Evolutionary conservation across 2,888 invertebrate species (phyloP).

Genomic region (Blera fallax): DNA sequence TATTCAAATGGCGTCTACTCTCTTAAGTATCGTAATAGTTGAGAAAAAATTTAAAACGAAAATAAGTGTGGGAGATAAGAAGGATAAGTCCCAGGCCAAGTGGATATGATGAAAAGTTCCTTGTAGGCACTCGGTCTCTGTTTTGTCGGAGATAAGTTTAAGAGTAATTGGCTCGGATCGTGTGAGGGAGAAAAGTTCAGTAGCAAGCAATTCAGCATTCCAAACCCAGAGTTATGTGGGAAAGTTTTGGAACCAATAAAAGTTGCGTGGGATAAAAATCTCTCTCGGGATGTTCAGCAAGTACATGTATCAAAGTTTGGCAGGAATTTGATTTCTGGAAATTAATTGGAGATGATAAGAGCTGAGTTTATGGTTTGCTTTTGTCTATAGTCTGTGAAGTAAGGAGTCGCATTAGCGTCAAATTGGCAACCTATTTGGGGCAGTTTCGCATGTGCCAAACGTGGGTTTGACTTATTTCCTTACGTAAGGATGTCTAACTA

Average conservation of each 20-base stretch:
- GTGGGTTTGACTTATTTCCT: background rate
- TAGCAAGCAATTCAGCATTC: too few species aligned
- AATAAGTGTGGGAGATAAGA: background rate
- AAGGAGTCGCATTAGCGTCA: background rate
- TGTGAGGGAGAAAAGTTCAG: background rate
- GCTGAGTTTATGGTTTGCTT: background rate
- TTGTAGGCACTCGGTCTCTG: conserved; percentile 8
- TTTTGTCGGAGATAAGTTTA: conserved; percentile 7
- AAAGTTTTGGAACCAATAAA: conserved; percentile 33
- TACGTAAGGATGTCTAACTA: background rate
- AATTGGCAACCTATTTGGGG: background rate
- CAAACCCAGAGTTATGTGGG: background rate
- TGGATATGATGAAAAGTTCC: background rate
- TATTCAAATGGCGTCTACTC: conserved; percentile 18
- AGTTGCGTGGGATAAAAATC: background rate
- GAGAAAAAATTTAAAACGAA: background rate
- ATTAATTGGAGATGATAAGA: conserved; percentile 25
- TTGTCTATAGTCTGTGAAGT: background rate
- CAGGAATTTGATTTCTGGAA: background rate
- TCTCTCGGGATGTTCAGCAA: background rate
- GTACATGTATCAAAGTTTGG: conserved; percentile 10
- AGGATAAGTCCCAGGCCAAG: background rate
- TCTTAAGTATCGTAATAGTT: background rate
- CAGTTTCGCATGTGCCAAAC: background rate
- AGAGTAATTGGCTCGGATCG: conserved; percentile 11